These are phyloP conservation scores for Tenodera sinensis DNA, from an alignment of 2,888 invertebrate genomes.

Conservation along the genomic window DNA sequence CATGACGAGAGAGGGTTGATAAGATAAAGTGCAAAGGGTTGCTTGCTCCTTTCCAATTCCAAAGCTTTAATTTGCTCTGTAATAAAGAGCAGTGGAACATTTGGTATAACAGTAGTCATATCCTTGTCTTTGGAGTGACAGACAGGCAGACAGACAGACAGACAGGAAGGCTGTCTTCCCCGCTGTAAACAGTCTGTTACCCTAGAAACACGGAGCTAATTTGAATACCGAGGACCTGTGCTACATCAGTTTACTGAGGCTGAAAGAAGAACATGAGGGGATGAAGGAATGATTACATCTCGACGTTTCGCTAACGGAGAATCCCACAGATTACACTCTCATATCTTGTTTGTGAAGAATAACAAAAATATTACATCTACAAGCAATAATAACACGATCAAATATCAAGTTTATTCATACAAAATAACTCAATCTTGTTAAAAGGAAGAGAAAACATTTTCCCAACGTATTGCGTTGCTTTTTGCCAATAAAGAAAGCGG, in stretches of 20 bases:
- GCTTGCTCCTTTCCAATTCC: no score
- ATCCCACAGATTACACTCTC: not conserved
- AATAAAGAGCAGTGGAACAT: not conserved
- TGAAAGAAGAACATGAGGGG: not conserved
- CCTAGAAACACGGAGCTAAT: constrained; percentile 13
- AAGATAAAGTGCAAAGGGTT: no score
- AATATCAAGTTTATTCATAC: no score
- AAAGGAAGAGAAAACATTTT: no score
- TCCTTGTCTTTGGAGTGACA: not conserved
- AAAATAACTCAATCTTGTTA: no score
- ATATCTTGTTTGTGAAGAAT: not conserved
- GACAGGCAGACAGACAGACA: not conserved
- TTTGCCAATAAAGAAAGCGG: no score
- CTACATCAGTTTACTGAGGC: not conserved
- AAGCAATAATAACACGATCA: no score
- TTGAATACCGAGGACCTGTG: constrained; percentile 1
- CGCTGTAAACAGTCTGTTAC: constrained; percentile 11
- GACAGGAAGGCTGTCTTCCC: not conserved
- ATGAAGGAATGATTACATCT: not conserved
- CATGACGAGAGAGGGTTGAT: no score
- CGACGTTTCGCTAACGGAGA: not conserved
- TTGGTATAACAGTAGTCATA: not conserved
- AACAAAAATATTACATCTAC: not conserved
- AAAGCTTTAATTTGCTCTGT: not conserved
- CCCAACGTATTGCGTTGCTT: no score